A percentile compares a stretch with the other conserved stretches of the same genome.
Evolutionary conservation across 1,140 invertebrate species (phyloP).

Genomic region (Drosophila nasuta): DNA sequence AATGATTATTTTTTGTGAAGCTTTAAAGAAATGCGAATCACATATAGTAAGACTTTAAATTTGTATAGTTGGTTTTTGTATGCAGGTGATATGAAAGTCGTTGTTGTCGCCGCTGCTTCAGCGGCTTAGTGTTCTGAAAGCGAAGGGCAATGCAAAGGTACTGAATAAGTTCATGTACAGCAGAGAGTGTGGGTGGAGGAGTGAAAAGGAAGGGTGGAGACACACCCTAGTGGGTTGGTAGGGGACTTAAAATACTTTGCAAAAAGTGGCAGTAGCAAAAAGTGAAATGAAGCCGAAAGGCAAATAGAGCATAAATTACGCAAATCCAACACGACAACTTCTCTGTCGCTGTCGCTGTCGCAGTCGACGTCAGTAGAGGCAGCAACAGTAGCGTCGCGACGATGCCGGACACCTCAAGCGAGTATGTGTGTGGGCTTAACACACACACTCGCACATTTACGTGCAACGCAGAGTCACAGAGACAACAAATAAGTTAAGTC

Average conservation of each 20-base stretch:
- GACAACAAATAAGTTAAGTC: constrained; percentile 80
- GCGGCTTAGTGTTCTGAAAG: constrained; percentile 3
- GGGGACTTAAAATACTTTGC: constrained; percentile 56
- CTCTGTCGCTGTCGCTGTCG: constrained; percentile 26
- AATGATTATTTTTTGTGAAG: too few relatives aligned
- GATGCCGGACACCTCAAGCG: constrained; percentile 29
- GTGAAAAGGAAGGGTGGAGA: neutral
- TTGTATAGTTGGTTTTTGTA: too few relatives aligned
- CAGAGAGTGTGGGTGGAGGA: constrained; percentile 6
- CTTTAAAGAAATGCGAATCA: too few relatives aligned
- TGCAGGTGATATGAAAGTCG: constrained; percentile 34
- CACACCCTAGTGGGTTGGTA: constrained; percentile 3
- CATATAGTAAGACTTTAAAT: too few relatives aligned
- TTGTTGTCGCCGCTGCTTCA: neutral
- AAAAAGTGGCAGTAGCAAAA: constrained; percentile 65
- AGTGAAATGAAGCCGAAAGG: constrained; percentile 82
- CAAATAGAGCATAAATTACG: constrained; percentile 84
- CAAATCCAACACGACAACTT: constrained; percentile 81
- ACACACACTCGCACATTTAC: neutral
- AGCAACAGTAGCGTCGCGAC: constrained; percentile 13
- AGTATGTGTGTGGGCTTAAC: constrained; percentile 23
- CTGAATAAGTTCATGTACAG: too few relatives aligned
- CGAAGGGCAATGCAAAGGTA: too few relatives aligned
- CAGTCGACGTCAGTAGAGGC: constrained; percentile 24
- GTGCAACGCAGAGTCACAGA: constrained; percentile 42